Conservation (phyloP, 2,888 invertebrate genomes). For the Liodrosophila aerea region DNA sequence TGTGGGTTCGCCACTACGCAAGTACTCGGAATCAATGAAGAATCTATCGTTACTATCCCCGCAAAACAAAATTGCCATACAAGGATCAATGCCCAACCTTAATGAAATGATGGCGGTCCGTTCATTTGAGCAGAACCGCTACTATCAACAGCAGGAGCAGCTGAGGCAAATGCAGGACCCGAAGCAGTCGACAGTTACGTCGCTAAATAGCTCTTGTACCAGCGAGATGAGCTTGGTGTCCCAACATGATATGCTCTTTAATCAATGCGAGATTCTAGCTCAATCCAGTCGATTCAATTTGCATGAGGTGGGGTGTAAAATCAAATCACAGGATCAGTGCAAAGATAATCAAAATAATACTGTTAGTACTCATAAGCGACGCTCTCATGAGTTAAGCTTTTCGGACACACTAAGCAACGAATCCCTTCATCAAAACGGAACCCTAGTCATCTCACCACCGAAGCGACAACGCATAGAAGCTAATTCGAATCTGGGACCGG, state of each 20-base stretch:
- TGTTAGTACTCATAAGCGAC: conserved; percentile 48
- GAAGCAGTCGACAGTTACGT: conserved; percentile 27
- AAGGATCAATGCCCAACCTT: conserved; percentile 82
- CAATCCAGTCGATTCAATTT: conserved; percentile 82
- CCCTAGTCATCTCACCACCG: conserved; percentile 78
- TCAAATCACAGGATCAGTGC: no score
- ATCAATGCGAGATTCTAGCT: conserved; percentile 82
- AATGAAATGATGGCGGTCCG: conserved; percentile 80
- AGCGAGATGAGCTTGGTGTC: conserved; percentile 72
- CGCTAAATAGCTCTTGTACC: conserved; percentile 58
- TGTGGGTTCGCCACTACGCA: conserved; percentile 80
- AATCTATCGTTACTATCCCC: conserved; percentile 77
- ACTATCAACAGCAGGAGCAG: conserved; percentile 67
- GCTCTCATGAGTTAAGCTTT: conserved; percentile 68
- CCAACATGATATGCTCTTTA: conserved; percentile 74
- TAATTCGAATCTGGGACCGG: conserved; percentile 30
- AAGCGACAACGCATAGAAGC: conserved; percentile 76
- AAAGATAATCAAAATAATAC: neutral
- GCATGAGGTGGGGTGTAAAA: conserved; percentile 75
- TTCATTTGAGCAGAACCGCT: conserved; percentile 82
- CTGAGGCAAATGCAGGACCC: neutral
- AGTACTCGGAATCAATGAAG: conserved; percentile 81
- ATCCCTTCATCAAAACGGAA: conserved; percentile 45
- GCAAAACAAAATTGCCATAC: conserved; percentile 68
- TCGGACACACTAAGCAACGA: conserved; percentile 65